phyloP scores from a whole-genome alignment of 2,113 vertebrate species.

The Porphyrio hochstetteri region DNA sequence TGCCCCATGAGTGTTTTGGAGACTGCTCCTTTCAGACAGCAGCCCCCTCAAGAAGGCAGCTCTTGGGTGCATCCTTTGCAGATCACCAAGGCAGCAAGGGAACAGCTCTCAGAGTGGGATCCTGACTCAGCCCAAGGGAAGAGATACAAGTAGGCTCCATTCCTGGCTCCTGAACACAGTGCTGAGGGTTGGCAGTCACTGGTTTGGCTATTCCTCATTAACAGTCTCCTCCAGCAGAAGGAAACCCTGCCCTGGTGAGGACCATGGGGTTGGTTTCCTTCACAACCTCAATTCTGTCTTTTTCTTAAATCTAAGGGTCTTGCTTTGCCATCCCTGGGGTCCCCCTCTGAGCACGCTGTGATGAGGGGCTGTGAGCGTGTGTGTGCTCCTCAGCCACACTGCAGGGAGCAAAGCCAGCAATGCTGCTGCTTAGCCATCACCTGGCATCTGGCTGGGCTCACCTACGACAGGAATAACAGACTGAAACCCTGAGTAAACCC shows the following conservation, averaged over 20 bases:
- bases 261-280: background rate
- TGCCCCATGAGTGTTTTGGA: fast-evolving
- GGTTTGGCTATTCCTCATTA: background rate
- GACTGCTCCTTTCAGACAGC: background rate
- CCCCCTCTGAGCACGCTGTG: background rate
- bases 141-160: background rate
- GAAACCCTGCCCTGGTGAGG: background rate
- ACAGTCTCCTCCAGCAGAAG: background rate
- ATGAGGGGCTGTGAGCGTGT: background rate
- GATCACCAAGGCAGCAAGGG: background rate
- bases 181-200: background rate
- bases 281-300: background rate
- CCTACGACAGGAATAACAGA: background rate
- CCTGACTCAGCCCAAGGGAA: background rate
- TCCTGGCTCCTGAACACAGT: background rate
- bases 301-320: background rate
- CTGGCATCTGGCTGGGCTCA: background rate
- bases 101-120: background rate
- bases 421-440: background rate
- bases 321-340: background rate
- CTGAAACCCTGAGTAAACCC: background rate
- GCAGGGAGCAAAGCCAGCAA: no score
- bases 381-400: background rate
- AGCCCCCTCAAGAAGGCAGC: background rate
- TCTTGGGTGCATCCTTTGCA: background rate